These are phyloP conservation scores for Machimus rusticus DNA, from an alignment of 2,888 invertebrate genomes.

Conservation along the genomic window DNA sequence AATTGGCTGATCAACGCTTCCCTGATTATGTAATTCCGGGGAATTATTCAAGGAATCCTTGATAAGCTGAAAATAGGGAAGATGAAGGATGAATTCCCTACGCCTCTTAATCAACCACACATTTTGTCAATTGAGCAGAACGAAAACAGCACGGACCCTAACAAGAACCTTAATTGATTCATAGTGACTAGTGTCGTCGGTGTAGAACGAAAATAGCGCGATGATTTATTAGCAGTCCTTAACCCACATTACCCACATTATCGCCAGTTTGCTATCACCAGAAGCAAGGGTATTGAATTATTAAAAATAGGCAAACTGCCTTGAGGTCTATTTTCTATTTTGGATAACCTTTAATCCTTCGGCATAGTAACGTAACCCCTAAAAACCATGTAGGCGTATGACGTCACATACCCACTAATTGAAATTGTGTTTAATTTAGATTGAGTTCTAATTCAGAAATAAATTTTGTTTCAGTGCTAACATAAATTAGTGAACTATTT, in stretches of 20 bases:
- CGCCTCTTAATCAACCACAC: not conserved
- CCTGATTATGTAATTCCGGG: not conserved
- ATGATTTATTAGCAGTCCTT: not conserved
- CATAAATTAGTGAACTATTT: no score
- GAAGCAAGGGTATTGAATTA: not conserved
- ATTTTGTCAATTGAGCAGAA: not conserved
- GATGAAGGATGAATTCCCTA: not conserved
- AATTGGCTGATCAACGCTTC: not conserved
- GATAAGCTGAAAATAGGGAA: not conserved
- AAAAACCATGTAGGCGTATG: not conserved
- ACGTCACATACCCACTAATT: not conserved
- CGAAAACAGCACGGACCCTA: not conserved
- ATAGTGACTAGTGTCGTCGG: not conserved
- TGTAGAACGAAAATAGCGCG: not conserved
- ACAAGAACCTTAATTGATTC: not conserved
- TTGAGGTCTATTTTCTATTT: not conserved
- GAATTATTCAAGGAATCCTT: not conserved
- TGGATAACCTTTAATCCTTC: not conserved
- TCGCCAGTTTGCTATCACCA: not conserved
- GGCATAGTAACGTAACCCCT: not conserved
- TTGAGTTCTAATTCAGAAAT: not conserved
- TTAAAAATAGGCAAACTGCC: not conserved
- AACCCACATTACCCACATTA: not conserved
- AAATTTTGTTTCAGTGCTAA: no score
- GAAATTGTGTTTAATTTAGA: not conserved